Conservation (phyloP, 2,113 vertebrate genomes). For the Apistogramma diplotaenia region DNA sequence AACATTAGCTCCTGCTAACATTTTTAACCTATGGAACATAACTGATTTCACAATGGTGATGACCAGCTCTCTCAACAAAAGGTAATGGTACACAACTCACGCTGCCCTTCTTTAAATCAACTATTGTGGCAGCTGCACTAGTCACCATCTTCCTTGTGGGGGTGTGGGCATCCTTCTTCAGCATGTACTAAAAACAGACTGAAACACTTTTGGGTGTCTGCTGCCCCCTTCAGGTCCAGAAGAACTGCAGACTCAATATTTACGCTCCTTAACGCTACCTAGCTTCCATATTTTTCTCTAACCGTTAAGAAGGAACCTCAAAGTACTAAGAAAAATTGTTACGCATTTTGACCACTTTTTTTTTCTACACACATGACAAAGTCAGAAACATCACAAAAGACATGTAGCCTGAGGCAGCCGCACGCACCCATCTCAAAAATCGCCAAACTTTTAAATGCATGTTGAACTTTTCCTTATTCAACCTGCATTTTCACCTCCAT, state of each 20-base stretch:
- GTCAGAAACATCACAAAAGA: background rate
- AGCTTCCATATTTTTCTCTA: background rate
- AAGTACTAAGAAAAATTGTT: background rate
- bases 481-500: background rate
- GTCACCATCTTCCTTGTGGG: no score
- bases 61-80: background rate
- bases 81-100: background rate
- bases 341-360: background rate
- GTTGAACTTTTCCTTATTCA: background rate
- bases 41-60: background rate
- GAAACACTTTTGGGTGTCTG: no score
- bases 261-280: no score
- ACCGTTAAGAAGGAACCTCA: background rate
- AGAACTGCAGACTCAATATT: no score
- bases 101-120: background rate
- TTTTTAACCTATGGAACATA: background rate
- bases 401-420: background rate
- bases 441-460: background rate
- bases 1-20: background rate
- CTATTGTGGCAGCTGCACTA: no score
- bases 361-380: background rate
- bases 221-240: no score
- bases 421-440: background rate
- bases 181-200: no score
- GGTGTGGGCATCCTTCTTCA: no score